phyloP scores from a whole-genome alignment of 2,797 vertebrate species.

The Gadopsis marmoratus region DNA sequence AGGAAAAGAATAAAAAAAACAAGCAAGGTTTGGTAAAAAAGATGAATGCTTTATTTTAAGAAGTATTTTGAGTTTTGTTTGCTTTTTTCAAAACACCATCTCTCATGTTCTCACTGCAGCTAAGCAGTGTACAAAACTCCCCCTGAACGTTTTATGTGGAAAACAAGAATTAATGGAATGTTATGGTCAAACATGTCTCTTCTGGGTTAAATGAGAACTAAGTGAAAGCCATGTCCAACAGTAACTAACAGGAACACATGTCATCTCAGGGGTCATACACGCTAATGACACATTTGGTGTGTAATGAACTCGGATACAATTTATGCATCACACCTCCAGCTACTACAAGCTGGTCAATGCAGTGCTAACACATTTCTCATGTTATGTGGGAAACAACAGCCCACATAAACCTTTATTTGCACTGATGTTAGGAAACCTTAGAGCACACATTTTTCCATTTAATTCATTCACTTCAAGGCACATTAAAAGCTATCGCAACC shows the following conservation, averaged over 20 bases:
- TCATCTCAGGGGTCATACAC: slow-evolving; percentile 38
- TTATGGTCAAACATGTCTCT: slow-evolving; percentile 52
- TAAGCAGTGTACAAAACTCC: slow-evolving; percentile 66
- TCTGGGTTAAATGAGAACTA: slow-evolving; percentile 40
- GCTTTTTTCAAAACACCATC: slow-evolving; percentile 48
- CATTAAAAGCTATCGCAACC: slow-evolving; percentile 64
- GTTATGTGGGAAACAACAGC: slow-evolving; percentile 19
- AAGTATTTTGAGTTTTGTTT: slow-evolving; percentile 62
- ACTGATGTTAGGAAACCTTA: slow-evolving; percentile 33
- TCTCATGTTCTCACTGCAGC: slow-evolving; percentile 58
- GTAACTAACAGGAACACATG: slow-evolving; percentile 26
- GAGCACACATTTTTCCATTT: slow-evolving; percentile 32
- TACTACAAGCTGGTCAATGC: slow-evolving; percentile 17
- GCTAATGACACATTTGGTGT: slow-evolving; percentile 47
- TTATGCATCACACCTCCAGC: slow-evolving; percentile 13
- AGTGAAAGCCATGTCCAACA: slow-evolving; percentile 38
- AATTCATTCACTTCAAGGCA: slow-evolving; percentile 76
- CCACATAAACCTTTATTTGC: slow-evolving; percentile 27
- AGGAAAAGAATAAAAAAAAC: slow-evolving; percentile 33
- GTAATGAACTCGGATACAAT: slow-evolving; percentile 16
- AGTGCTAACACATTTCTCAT: slow-evolving; percentile 37
- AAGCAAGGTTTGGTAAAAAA: slow-evolving; percentile 46
- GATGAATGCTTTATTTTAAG: slow-evolving; percentile 69
- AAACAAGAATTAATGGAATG: slow-evolving; percentile 73
- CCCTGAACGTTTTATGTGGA: slow-evolving; percentile 57